Evolutionary conservation across 2,113 vertebrate species (phyloP).

Genomic region (Atlantisia rogersi): DNA sequence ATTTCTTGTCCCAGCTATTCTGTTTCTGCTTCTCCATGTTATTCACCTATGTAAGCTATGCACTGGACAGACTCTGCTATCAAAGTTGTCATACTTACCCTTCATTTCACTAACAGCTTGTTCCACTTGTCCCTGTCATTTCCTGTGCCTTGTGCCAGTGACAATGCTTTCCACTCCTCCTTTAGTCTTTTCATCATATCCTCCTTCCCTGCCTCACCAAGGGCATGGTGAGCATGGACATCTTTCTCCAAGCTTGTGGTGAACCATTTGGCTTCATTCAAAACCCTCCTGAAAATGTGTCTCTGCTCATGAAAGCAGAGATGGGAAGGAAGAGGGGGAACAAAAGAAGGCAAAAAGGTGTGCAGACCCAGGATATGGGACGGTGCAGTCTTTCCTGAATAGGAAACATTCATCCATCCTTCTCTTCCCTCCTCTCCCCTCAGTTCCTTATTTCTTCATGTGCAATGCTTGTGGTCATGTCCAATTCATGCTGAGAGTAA

Average conservation of each 20-base stretch:
- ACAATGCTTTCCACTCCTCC: not conserved
- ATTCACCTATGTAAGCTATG: not conserved
- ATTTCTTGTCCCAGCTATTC: not conserved
- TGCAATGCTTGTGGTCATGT: not conserved
- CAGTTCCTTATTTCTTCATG: not conserved
- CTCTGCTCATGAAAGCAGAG: not conserved
- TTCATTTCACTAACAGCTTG: not conserved
- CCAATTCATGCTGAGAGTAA: not conserved
- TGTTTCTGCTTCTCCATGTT: not conserved
- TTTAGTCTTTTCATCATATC: not conserved
- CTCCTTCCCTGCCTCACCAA: not conserved
- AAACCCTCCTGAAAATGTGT: not conserved
- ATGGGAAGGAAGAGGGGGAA: not conserved
- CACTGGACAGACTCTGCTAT: not conserved
- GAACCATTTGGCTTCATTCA: not conserved
- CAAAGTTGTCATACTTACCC: not conserved
- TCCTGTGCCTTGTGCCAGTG: not conserved
- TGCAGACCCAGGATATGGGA: not conserved
- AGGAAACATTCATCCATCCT: not conserved
- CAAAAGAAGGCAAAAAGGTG: not conserved
- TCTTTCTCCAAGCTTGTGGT: not conserved
- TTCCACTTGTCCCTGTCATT: not conserved
- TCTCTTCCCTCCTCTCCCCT: not conserved
- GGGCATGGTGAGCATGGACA: not conserved
- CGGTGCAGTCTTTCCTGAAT: not conserved